Percentiles rank a stretch among this genome's conserved stretches.
These are phyloP conservation scores for Onychomys arenicola DNA, from an alignment of 2,797 vertebrate species.

Conservation along the genomic window DNA sequence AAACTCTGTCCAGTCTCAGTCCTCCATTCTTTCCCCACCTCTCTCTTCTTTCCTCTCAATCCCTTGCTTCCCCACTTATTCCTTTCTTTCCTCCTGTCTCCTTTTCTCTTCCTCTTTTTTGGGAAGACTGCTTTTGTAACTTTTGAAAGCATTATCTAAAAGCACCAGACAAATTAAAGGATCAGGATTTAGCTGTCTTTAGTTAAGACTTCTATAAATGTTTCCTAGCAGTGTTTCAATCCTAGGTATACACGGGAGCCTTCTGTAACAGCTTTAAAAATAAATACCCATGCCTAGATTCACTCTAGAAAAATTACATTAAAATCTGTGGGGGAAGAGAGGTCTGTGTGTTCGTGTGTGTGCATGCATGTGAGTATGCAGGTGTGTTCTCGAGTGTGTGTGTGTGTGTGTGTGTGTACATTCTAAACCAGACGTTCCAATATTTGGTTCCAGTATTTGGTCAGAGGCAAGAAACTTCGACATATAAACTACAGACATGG, in stretches of 20 bases:
- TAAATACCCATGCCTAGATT: not conserved
- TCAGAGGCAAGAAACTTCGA: not conserved
- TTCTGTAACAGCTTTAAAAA: constrained; percentile 1
- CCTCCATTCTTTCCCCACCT: not conserved
- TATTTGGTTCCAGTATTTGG: not conserved
- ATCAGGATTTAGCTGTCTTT: not conserved
- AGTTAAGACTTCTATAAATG: constrained; percentile 28
- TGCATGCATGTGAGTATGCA: not conserved
- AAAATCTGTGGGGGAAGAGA: not conserved
- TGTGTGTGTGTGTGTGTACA: not conserved
- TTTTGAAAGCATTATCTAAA: constrained; percentile 24
- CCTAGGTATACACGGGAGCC: not conserved
- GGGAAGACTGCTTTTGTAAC: not conserved
- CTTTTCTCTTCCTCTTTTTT: not conserved
- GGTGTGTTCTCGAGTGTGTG: not conserved
- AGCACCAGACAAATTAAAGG: constrained; percentile 23
- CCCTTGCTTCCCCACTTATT: not conserved
- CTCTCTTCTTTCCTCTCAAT: not conserved
- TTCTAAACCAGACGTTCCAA: not conserved
- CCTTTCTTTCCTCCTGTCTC: not conserved
- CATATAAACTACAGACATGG: constrained; percentile 24
- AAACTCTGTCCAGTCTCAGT: not conserved
- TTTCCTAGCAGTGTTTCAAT: constrained; percentile 22
- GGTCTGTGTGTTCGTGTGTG: not conserved
- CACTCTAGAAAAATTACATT: not conserved